A percentile compares a stretch with the other conserved stretches of the same genome.
phyloP scores from a whole-genome alignment of 2,888 invertebrate species.

The Linnaemya vulpina region DNA sequence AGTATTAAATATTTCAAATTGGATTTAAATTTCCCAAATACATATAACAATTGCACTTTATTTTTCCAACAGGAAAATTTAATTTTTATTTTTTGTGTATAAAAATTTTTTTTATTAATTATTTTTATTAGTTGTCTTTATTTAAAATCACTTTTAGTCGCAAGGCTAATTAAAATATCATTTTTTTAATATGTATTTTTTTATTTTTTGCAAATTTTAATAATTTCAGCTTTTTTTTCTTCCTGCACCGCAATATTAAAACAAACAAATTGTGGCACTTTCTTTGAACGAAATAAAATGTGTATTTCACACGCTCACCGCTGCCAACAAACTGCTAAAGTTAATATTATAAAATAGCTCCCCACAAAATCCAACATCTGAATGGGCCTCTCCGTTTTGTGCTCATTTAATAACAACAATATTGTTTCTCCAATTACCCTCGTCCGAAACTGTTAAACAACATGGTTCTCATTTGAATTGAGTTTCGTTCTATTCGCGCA shows the following conservation, averaged over 20 bases:
- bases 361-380: conserved; percentile 61
- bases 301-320: conserved; percentile 66
- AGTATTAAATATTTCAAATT: conserved; percentile 31
- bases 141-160: background rate
- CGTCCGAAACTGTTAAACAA: conserved; percentile 14
- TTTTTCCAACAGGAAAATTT: background rate
- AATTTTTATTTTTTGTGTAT: background rate
- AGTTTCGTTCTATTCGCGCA: conserved; percentile 23
- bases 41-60: background rate
- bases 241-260: conserved; percentile 57
- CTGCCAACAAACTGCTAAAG: conserved; percentile 64
- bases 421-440: conserved; percentile 37
- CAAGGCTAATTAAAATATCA: background rate
- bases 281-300: conserved; percentile 47
- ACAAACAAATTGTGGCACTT: conserved; percentile 30
- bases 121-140: background rate
- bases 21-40: background rate
- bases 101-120: background rate
- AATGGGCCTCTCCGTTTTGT: conserved; percentile 31
- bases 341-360: conserved; percentile 27
- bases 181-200: conserved; percentile 7
- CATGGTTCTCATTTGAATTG: conserved; percentile 49
- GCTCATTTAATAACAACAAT: conserved; percentile 45
- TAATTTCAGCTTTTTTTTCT: conserved; percentile 55
- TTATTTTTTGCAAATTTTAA: conserved; percentile 43